phyloP scores from a whole-genome alignment of 2,888 invertebrate species.

The Eueremaeus valkanovi region DNA sequence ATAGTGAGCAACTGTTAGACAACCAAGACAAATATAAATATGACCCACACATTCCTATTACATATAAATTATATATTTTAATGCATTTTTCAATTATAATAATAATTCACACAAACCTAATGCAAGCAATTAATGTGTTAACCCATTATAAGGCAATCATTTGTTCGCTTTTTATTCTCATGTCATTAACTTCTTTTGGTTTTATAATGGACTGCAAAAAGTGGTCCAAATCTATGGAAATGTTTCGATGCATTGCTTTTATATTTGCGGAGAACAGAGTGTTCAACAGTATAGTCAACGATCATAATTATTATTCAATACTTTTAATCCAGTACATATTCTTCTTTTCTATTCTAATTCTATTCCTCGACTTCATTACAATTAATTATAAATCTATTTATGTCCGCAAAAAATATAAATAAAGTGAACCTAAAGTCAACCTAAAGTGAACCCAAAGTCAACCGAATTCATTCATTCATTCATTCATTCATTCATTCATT shows the following conservation, averaged over 20 bases:
- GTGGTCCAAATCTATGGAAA: slow-evolving; percentile 13
- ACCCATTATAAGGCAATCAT: background rate
- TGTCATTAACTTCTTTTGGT: slow-evolving; percentile 17
- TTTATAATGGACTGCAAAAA: slow-evolving; percentile 11
- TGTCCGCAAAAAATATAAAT: background rate
- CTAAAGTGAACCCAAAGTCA: too few species aligned
- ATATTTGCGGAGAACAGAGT: background rate
- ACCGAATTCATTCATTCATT: background rate
- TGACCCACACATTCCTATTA: slow-evolving; percentile 41
- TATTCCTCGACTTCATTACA: background rate
- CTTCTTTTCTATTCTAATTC: background rate
- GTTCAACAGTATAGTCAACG: background rate
- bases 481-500: too few species aligned
- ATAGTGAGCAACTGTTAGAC: slow-evolving; percentile 67
- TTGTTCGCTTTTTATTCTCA: background rate
- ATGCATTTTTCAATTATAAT: slow-evolving; percentile 41
- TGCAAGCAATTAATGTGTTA: background rate
- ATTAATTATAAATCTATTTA: background rate
- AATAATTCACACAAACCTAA: slow-evolving; percentile 1
- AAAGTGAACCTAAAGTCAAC: background rate
- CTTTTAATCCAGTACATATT: background rate
- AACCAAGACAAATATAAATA: slow-evolving; percentile 53
- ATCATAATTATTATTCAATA: background rate
- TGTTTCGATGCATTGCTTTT: background rate
- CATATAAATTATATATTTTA: slow-evolving; percentile 34